Percentiles rank a stretch among this genome's conserved stretches.
phyloP scores from a whole-genome alignment of 1,140 invertebrate genomes.

The Eurosta solidaginis region DNA sequence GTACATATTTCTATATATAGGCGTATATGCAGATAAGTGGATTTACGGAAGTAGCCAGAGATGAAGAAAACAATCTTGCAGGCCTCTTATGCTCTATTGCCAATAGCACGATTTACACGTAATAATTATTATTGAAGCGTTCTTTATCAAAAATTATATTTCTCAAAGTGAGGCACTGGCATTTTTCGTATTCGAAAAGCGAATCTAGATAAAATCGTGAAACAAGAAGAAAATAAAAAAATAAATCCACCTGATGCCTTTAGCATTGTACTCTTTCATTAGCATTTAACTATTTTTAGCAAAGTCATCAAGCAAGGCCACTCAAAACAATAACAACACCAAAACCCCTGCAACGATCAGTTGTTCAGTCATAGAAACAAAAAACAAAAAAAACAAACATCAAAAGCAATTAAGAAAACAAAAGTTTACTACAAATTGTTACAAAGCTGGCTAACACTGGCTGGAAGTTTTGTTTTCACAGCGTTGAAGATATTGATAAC shows the following conservation, averaged over 20 bases:
- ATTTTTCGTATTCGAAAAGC: no score
- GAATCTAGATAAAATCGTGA: no score
- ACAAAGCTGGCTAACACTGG: neutral
- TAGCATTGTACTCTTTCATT: neutral
- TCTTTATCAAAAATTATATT: neutral
- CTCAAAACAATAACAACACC: neutral
- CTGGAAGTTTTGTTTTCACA: no score
- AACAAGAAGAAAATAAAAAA: neutral
- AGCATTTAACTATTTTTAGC: neutral
- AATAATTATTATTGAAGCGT: neutral
- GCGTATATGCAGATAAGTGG: neutral
- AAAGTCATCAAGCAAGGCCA: neutral
- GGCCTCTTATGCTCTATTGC: neutral
- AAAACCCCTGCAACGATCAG: neutral
- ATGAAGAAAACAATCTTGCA: neutral
- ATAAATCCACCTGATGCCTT: neutral
- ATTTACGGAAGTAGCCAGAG: neutral
- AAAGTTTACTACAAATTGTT: constrained; percentile 5
- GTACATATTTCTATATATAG: no score
- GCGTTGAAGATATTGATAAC: no score
- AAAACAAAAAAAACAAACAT: neutral
- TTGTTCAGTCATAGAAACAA: no score
- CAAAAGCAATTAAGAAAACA: neutral
- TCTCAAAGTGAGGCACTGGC: no score
- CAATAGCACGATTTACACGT: neutral